These are phyloP conservation scores for Pomatostomus ruficeps DNA, from an alignment of 2,113 vertebrate species.

Conservation along the genomic window DNA sequence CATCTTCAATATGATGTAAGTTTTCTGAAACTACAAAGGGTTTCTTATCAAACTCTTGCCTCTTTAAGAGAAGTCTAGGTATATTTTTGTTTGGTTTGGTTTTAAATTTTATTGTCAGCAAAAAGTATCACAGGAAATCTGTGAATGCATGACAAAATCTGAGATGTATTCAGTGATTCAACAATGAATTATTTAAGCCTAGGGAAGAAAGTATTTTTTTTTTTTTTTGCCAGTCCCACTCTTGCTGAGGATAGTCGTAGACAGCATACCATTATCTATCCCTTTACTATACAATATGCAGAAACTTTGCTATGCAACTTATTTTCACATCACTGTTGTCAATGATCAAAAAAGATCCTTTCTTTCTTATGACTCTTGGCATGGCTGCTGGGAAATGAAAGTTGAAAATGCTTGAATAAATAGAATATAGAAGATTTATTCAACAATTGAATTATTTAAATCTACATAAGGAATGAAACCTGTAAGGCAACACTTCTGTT, in stretches of 20 bases:
- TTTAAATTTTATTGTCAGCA: constrained; percentile 4
- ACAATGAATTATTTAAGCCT: constrained; percentile 38
- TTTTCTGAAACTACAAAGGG: background rate
- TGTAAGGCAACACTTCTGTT: constrained; percentile 64
- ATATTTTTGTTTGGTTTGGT: constrained; percentile 29
- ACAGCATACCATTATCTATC: background rate
- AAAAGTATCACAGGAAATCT: constrained; percentile 41
- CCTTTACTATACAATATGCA: background rate
- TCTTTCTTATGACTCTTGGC: constrained; percentile 14
- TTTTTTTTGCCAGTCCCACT: background rate
- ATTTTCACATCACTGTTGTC: constrained; percentile 23
- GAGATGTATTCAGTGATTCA: constrained; percentile 39
- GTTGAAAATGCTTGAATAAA: constrained; percentile 55
- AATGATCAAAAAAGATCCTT: background rate
- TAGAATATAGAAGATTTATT: constrained; percentile 57
- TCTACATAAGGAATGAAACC: constrained; percentile 66
- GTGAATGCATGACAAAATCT: constrained; percentile 8
- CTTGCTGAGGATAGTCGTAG: background rate
- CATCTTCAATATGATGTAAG: background rate
- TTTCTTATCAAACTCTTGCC: background rate
- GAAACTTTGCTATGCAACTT: background rate
- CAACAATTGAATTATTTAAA: constrained; percentile 73
- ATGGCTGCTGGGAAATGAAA: constrained; percentile 40
- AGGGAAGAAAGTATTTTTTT: background rate
- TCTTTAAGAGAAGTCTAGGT: constrained; percentile 5